Evolutionary conservation across 2,797 vertebrate genomes (phyloP).

Genomic region (Leptoclinus maculatus): DNA sequence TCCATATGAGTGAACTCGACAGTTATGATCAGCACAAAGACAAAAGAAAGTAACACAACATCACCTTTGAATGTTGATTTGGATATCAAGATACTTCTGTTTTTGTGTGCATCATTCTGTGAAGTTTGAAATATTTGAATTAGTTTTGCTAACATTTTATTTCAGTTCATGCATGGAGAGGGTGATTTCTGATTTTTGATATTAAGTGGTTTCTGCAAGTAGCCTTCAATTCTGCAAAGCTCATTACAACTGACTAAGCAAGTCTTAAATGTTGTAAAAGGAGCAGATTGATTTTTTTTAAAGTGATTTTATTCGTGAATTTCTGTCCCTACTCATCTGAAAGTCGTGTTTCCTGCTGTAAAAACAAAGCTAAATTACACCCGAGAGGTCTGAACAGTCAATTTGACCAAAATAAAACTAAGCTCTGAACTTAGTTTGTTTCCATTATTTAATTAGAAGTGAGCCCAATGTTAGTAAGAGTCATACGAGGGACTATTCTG

Average conservation of each 20-base stretch:
- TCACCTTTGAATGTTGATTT: not conserved
- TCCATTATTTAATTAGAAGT: not conserved
- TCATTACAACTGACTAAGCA: not conserved
- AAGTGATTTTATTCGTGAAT: not conserved
- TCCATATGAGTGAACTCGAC: constrained; percentile 34
- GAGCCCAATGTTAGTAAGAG: not conserved
- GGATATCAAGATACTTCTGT: not conserved
- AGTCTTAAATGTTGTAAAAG: not conserved
- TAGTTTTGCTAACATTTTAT: not conserved
- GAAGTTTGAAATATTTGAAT: not conserved
- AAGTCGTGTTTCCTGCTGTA: not conserved
- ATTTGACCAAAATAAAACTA: not conserved
- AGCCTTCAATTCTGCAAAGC: not conserved
- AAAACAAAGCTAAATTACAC: not conserved
- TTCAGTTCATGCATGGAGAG: not conserved
- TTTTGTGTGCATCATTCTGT: not conserved
- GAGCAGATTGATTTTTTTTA: not conserved
- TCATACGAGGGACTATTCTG: not conserved
- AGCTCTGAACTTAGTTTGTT: not conserved
- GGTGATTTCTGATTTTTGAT: not conserved
- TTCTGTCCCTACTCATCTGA: not conserved
- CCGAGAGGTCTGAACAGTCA: not conserved
- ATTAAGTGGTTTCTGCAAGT: not conserved
- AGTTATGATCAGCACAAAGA: not conserved
- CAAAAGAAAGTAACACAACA: not conserved